Base-by-base conservation (phyloP, 2,888 invertebrate genomes). In the Hirtodrosophila trivittata region DNA sequence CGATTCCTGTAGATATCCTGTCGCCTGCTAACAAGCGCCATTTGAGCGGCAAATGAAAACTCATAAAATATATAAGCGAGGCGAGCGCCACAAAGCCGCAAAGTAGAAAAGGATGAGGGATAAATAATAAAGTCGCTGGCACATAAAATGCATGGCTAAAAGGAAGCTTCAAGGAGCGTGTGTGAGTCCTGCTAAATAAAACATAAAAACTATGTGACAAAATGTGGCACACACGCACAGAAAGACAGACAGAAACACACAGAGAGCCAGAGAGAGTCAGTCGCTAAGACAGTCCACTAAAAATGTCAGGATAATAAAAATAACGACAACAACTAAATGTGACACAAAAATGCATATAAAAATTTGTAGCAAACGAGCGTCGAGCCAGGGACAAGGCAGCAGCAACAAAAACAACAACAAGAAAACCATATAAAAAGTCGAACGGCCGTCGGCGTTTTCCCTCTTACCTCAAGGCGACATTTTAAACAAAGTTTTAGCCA, bases 181-280 rank as follows among this genome's bases (percentile, higher is more conserved):
- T 43, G 56, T 35, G 58, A 39, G 42, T 37, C 16, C 55, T 49
- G 47, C 66, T 73, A 81, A 86, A 86, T 86, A 86, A 84, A 86
- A 86, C 77, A 84, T 74, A 84, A 84, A 82, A 86, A 84, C 67
- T 81, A 86, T 81, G 86, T 86, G 87, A 84, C 70, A 81, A 80
- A 74, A 69, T 69, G 69, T 45, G 55, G 59, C 56, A 68, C 50
- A 77, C 60, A 75, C 70, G 73, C 56, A 54, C 38, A 42, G 4
- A 8, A n/a, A 10, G 12, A 43, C 12, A 9, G 25, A 6, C 3
- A 8, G n/a, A n/a, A n/a, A n/a, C 9, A 30, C 30, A 32, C 26
- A 6, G 26, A 3, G 6, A 18, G 8, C n/a, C 8, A 30, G 10
- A 30, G 28, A 16, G 28, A 10, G 10, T 35, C n/a, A 32, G 32